A percentile compares a stretch with the other conserved stretches of the same genome.
phyloP scores from a whole-genome alignment of 2,888 invertebrate genomes.

The Nephrotoma appendiculata region DNA sequence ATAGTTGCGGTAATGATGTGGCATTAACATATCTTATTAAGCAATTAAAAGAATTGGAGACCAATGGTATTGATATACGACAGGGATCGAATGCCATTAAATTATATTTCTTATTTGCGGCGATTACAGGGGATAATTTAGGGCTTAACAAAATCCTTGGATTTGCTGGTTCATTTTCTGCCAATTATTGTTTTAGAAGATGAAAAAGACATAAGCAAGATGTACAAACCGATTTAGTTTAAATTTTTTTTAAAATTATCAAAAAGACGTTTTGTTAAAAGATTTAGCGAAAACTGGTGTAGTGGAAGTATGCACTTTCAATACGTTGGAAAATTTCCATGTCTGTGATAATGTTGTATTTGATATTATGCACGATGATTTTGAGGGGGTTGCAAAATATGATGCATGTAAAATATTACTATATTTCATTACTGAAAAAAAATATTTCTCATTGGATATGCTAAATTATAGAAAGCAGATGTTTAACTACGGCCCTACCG shows the following conservation, averaged over 20 bases:
- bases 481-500: not conserved
- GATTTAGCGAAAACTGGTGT: not conserved
- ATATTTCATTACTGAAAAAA: not conserved
- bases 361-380: not conserved
- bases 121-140: too few relatives aligned
- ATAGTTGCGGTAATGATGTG: too few relatives aligned
- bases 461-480: not conserved
- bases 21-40: not conserved
- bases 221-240: not conserved
- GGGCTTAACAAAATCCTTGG: too few relatives aligned
- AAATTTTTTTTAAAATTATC: not conserved
- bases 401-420: not conserved
- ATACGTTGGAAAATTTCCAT: not conserved
- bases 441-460: not conserved
- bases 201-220: not conserved
- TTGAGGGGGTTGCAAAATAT: not conserved
- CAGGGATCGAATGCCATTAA: not conserved
- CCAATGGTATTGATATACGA: not conserved
- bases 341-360: too few relatives aligned
- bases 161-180: too few relatives aligned
- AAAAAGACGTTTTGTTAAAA: not conserved
- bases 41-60: not conserved
- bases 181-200: not conserved
- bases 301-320: not conserved
- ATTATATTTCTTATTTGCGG: not conserved